Evolutionary conservation across 2,797 vertebrate genomes (phyloP).

Genomic region (Clarias laeviceps): DNA sequence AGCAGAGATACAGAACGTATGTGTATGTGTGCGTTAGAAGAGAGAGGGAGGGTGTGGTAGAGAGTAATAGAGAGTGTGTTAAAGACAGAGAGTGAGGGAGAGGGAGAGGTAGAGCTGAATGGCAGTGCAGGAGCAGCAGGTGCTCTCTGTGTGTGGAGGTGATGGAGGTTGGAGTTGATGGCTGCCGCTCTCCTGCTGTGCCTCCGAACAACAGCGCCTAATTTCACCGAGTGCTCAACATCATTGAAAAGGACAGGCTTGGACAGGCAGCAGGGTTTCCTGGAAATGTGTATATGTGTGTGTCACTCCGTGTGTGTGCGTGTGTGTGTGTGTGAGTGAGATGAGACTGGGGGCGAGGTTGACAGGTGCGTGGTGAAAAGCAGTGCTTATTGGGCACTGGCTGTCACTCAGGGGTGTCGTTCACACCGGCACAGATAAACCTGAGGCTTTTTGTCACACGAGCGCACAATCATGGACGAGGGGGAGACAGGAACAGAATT

Average conservation of each 20-base stretch:
- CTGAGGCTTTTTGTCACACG: slow-evolving; percentile 24
- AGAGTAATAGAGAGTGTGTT: slow-evolving; percentile 10
- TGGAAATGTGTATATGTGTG: slow-evolving; percentile 51
- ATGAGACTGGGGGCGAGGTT: slow-evolving; percentile 40
- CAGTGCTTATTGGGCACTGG: slow-evolving; percentile 56
- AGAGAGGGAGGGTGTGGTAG: slow-evolving; percentile 4
- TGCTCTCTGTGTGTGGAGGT: slow-evolving; percentile 39
- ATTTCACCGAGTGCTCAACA: slow-evolving; percentile 43
- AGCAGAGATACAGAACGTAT: slow-evolving; percentile 8
- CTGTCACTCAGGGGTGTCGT: slow-evolving; percentile 49
- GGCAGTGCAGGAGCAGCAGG: slow-evolving; percentile 39
- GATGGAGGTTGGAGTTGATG: slow-evolving; percentile 49
- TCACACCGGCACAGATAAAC: slow-evolving; percentile 38
- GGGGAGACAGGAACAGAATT: neutral
- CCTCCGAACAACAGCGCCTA: slow-evolving; percentile 36
- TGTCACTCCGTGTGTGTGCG: slow-evolving; percentile 44
- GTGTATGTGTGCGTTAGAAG: neutral
- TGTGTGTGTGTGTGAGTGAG: slow-evolving; percentile 45
- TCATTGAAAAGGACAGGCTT: slow-evolving; percentile 46
- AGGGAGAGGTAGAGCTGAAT: slow-evolving; percentile 1
- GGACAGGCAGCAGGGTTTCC: slow-evolving; percentile 46
- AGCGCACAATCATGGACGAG: slow-evolving; percentile 1
- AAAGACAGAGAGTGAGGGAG: neutral
- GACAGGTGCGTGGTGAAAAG: slow-evolving; percentile 51
- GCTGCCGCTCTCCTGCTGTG: slow-evolving; percentile 41